Percentiles rank a stretch among this genome's conserved stretches.
Conservation (phyloP, 2,113 vertebrate species). For the Sardina pilchardus region DNA sequence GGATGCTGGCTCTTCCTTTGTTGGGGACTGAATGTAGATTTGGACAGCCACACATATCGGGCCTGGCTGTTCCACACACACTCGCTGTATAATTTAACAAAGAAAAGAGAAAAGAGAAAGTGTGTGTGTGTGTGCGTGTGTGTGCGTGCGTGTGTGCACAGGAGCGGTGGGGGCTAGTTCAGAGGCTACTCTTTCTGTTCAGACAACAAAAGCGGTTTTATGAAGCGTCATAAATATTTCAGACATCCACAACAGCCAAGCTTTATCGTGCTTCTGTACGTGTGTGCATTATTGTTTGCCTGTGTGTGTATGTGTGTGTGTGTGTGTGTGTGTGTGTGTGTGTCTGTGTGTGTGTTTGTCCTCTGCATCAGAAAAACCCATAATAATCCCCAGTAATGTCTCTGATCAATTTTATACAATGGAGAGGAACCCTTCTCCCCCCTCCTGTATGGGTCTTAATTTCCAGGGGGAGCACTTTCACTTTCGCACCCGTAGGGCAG, state of each 20-base stretch:
- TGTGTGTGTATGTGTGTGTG: background rate
- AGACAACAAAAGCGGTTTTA: background rate
- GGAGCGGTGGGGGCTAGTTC: background rate
- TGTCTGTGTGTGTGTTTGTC: background rate
- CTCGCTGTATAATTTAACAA: slow-evolving; percentile 1
- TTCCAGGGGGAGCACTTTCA: background rate
- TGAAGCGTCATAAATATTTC: background rate
- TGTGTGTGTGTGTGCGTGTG: no score
- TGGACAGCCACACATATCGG: background rate
- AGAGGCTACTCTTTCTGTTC: background rate
- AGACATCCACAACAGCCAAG: background rate
- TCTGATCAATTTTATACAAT: background rate
- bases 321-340: slow-evolving; percentile 1
- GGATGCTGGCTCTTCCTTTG: background rate
- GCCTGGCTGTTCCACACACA: background rate
- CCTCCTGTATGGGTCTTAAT: background rate
- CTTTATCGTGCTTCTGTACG: background rate
- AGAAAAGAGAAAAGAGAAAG: background rate
- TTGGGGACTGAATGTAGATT: background rate
- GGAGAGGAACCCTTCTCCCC: background rate
- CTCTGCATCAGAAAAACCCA: background rate
- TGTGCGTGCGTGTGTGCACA: background rate
- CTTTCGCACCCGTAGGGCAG: background rate
- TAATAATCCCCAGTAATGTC: background rate
- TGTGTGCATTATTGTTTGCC: background rate